Base-by-base conservation (phyloP, 2,797 vertebrate species). In the Thamnophis elegans region DNA sequence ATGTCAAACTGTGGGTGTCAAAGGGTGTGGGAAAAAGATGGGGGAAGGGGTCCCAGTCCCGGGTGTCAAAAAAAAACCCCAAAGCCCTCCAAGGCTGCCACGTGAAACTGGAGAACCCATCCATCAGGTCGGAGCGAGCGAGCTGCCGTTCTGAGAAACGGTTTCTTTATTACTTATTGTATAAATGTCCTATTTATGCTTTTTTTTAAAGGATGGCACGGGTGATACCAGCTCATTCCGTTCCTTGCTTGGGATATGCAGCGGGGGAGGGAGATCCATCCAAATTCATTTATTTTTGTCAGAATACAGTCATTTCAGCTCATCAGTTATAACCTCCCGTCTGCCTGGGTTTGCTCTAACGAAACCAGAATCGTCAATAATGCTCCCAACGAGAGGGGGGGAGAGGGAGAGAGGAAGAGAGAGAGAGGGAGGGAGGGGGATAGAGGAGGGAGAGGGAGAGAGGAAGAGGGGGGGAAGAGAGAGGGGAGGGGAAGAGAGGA, bases 241-340 rank as follows among this genome's bases (percentile, higher is more conserved):
- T 51, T 11, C 58, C 51, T 28, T 32, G 22, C 82, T 78, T 22
- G 54, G 26, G 88, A 47, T 88, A 32, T 1, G 55, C 60, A 4
- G 26, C 11, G 68, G 32, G n/a, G 65, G 28, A n/a, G 56, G 28
- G 59, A 60, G 90, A 89, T 91, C 85, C 47, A 22, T 56, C 68
- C 89, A 90, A 95, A 94, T 92, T 94, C 93, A 94, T 92, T 95
- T 94, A 94, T 91, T 90, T 89, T 94, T 91, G 91, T 32, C 58
- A 47, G 25, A 28, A 59, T 89, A 16, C 56, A 85, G 90, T 60
- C 65, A 58, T n/a, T 5, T 62, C 73, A 0, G 0, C 60, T 58
- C 22, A 0, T 91, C 82, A n/a, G 85, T 89, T 93, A 26, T 87
- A 85, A n/a, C 82, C 88, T 87, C 90, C 1, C 62, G 60, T 56